Evolutionary conservation across 2,113 vertebrate species (phyloP).

Genomic region (Lichenostomus cassidix): DNA sequence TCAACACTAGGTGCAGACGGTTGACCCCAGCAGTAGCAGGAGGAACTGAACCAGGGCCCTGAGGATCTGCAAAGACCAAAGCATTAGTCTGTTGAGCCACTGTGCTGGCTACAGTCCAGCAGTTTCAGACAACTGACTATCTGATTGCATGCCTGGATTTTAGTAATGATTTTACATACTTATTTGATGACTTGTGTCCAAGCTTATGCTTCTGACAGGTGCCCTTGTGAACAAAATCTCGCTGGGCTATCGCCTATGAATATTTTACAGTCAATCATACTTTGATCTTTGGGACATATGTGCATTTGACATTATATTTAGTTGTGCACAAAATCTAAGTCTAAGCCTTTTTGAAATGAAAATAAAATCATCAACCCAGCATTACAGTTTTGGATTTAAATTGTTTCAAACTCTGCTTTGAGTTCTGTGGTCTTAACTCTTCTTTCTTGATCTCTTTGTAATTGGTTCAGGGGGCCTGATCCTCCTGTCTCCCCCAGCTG

Average conservation of each 20-base stretch:
- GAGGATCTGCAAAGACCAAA: slow-evolving; percentile 36
- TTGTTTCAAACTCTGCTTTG: slow-evolving; percentile 2
- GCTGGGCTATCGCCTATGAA: slow-evolving; percentile 32
- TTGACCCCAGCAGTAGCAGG: slow-evolving; percentile 51
- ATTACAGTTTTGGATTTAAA: not conserved
- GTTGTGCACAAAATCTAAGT: slow-evolving; percentile 36
- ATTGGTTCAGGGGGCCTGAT: not conserved
- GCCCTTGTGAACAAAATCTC: slow-evolving; percentile 62
- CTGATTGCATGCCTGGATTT: slow-evolving; percentile 43
- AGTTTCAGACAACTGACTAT: slow-evolving; percentile 46
- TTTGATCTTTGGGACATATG: slow-evolving; percentile 61
- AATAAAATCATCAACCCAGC: not conserved
- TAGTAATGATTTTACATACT: slow-evolving; percentile 45
- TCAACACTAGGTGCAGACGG: slow-evolving; percentile 45
- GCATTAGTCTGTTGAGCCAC: slow-evolving; percentile 41
- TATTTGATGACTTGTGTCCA: slow-evolving; percentile 61
- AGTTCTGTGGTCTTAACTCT: not conserved
- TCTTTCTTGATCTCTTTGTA: not conserved
- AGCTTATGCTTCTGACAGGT: slow-evolving; percentile 69
- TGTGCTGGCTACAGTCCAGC: slow-evolving; percentile 46
- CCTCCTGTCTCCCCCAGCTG: not conserved
- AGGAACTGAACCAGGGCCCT: slow-evolving; percentile 35
- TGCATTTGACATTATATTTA: slow-evolving; percentile 58
- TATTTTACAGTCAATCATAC: slow-evolving; percentile 58
- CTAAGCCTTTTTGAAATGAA: slow-evolving; percentile 39